These are phyloP conservation scores for Pristis pectinata DNA, from an alignment of 2,797 vertebrate species.

Conservation along the genomic window DNA sequence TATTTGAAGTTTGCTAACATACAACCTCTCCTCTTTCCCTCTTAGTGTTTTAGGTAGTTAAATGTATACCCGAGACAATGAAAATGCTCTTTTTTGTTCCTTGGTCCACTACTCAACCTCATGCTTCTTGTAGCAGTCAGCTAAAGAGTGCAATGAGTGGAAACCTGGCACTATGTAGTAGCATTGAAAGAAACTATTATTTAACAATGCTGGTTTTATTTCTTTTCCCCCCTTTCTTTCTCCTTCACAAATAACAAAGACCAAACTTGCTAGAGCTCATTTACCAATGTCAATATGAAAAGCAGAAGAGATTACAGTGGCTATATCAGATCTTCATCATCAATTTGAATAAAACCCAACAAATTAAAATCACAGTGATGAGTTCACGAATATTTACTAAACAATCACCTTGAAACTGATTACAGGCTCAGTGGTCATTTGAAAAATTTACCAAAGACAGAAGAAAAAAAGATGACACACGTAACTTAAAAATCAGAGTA, in stretches of 20 bases:
- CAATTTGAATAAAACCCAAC: slow-evolving; percentile 41
- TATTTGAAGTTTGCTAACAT: too few relatives aligned
- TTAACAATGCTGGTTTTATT: not conserved
- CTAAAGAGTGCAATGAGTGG: not conserved
- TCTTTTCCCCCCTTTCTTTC: not conserved
- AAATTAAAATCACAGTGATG: slow-evolving; percentile 46
- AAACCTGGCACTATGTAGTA: too few relatives aligned
- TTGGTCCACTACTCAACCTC: not conserved
- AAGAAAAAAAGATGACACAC: not conserved
- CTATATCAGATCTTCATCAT: slow-evolving; percentile 22
- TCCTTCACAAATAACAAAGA: slow-evolving; percentile 37
- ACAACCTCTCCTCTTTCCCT: too few relatives aligned
- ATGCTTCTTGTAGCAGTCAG: not conserved
- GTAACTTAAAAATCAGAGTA: not conserved
- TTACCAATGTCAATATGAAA: slow-evolving; percentile 32
- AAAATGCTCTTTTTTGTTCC: too few relatives aligned
- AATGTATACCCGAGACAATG: too few relatives aligned
- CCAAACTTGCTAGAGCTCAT: not conserved
- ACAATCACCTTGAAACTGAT: slow-evolving; percentile 45
- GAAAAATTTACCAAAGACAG: slow-evolving; percentile 46
- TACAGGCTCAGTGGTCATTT: slow-evolving; percentile 45
- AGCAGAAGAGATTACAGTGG: slow-evolving; percentile 12
- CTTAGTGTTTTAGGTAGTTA: too few relatives aligned
- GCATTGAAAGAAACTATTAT: not conserved
- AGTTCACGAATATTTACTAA: slow-evolving; percentile 47